Evolutionary conservation across 2,888 invertebrate genomes (phyloP).

Genomic region (Phengaris arion): DNA sequence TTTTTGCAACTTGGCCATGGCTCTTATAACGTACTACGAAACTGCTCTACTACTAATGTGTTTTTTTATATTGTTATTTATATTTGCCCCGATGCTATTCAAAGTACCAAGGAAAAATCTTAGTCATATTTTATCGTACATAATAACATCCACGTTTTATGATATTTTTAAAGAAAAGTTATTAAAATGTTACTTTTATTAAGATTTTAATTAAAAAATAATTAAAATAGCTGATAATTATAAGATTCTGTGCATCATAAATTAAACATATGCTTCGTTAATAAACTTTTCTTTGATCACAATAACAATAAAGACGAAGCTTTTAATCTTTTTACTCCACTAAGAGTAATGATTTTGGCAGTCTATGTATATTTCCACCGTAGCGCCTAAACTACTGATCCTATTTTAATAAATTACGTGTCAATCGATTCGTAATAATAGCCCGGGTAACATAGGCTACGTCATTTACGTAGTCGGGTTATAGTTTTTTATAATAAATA

Average conservation of each 20-base stretch:
- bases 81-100: not conserved
- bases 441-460: too few relatives aligned
- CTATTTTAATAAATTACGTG: too few relatives aligned
- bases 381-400: too few relatives aligned
- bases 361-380: too few relatives aligned
- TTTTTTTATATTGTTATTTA: slow-evolving; percentile 47
- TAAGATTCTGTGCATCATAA: not conserved
- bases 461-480: too few relatives aligned
- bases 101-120: not conserved
- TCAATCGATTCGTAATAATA: too few relatives aligned
- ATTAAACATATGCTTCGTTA: not conserved
- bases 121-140: not conserved
- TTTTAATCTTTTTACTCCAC: not conserved
- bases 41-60: slow-evolving; percentile 65
- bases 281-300: not conserved
- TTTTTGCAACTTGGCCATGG: slow-evolving; percentile 79
- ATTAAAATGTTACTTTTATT: not conserved
- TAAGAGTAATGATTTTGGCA: too few relatives aligned
- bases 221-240: not conserved
- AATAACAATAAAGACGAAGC: not conserved
- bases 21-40: slow-evolving; percentile 74
- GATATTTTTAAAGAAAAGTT: too few relatives aligned
- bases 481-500: too few relatives aligned
- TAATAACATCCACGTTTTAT: not conserved
- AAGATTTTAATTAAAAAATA: not conserved